Percentiles rank a stretch among this genome's conserved stretches.
phyloP scores from a whole-genome alignment of 2,888 invertebrate genomes.

The Xylota segnis region DNA sequence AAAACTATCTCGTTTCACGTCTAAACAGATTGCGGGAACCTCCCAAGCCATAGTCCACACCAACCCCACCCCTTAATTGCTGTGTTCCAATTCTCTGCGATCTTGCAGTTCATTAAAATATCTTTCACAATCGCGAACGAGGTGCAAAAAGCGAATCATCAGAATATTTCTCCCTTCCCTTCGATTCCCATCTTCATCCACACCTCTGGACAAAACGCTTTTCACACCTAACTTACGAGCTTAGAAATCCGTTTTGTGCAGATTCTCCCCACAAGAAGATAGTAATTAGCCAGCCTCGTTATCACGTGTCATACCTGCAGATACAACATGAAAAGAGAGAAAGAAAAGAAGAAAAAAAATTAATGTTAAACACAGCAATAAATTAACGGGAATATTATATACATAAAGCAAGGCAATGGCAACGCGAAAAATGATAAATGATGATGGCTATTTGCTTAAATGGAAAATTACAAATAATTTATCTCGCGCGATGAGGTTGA shows the following conservation, averaged over 20 bases:
- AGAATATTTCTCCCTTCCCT: conserved; percentile 1
- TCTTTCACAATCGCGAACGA: conserved; percentile 25
- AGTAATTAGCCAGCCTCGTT: conserved; percentile 65
- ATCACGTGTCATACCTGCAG: conserved; percentile 63
- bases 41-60: conserved; percentile 20
- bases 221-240: conserved; percentile 36
- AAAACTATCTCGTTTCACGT: conserved; percentile 23
- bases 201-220: conserved; percentile 7
- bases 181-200: background rate
- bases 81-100: conserved; percentile 42
- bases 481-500: conserved; percentile 45
- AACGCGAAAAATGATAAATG: conserved; percentile 65
- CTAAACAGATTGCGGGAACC: conserved; percentile 41
- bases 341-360: conserved; percentile 5
- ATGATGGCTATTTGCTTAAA: conserved; percentile 65
- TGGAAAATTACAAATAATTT: conserved; percentile 62
- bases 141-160: conserved; percentile 4
- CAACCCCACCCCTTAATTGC: conserved; percentile 41
- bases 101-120: conserved; percentile 61
- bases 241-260: conserved; percentile 26
- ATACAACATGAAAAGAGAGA: conserved; percentile 28
- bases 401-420: conserved; percentile 40
- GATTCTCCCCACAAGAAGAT: conserved; percentile 10
- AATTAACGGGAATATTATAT: conserved; percentile 58
- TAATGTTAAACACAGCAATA: conserved; percentile 52